Percentiles rank a stretch among this genome's conserved stretches.
Evolutionary conservation across 2,797 vertebrate genomes (phyloP).

Genomic region (Threskiornis aethiopicus): DNA sequence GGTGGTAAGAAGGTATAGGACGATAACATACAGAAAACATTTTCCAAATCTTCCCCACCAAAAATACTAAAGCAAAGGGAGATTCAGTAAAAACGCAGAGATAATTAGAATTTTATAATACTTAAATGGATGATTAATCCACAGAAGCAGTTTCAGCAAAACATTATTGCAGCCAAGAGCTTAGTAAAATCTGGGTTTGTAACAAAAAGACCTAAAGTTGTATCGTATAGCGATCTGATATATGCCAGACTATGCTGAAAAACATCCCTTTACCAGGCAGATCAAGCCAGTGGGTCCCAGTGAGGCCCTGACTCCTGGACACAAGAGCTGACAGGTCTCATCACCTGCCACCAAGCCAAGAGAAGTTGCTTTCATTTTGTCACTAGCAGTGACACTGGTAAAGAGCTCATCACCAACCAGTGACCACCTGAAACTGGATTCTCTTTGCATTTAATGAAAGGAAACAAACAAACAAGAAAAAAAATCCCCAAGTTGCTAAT

Average conservation of each 20-base stretch:
- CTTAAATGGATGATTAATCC: not conserved
- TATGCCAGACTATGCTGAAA: not conserved
- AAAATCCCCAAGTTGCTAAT: not conserved
- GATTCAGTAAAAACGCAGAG: not conserved
- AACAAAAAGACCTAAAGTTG: not conserved
- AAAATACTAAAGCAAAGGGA: not conserved
- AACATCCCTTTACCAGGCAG: not conserved
- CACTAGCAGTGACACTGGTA: not conserved
- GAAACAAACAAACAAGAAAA: not conserved
- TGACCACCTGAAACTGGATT: not conserved
- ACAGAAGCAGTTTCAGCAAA: not conserved
- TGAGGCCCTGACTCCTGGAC: not conserved
- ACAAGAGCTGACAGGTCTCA: not conserved
- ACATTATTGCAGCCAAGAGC: not conserved
- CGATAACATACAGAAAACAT: not conserved
- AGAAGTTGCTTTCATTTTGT: not conserved
- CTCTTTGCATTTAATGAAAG: not conserved
- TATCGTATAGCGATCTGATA: not conserved
- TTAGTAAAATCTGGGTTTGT: not conserved
- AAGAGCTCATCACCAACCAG: not conserved
- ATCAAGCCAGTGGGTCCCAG: not conserved
- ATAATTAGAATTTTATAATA: not conserved
- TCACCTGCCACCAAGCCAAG: not conserved
- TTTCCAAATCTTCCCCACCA: not conserved
- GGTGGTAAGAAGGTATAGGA: not conserved